phyloP scores from a whole-genome alignment of 2,797 vertebrate genomes.

The Sebastiscus tertius region DNA sequence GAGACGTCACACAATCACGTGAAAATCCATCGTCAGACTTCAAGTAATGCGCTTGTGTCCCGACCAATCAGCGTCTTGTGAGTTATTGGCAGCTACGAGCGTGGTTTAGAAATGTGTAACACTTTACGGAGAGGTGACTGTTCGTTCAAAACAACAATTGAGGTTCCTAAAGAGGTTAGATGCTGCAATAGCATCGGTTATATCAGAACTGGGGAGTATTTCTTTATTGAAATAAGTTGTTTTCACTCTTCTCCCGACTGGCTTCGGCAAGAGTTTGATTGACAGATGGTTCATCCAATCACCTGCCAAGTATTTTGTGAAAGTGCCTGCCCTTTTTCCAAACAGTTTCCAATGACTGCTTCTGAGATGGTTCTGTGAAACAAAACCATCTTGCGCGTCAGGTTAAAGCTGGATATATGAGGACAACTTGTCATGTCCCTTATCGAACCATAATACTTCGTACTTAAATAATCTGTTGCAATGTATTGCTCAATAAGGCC shows the following conservation, averaged over 20 bases:
- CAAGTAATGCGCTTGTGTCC: not conserved
- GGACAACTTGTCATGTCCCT: not conserved
- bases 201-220: not conserved
- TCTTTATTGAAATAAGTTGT: too few relatives aligned
- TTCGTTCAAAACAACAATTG: too few relatives aligned
- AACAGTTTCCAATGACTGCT: not conserved
- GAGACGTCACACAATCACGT: not conserved
- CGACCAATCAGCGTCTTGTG: too few relatives aligned
- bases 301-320: not conserved
- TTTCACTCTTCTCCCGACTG: too few relatives aligned
- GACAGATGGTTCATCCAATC: not conserved
- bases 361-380: too few relatives aligned
- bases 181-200: not conserved
- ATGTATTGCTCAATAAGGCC: too few relatives aligned
- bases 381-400: not conserved
- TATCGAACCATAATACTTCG: too few relatives aligned
- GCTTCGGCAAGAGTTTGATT: accelerated
- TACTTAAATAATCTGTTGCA: too few relatives aligned
- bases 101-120: not conserved
- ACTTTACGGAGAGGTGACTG: too few relatives aligned
- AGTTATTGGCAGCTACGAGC: not conserved
- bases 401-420: not conserved
- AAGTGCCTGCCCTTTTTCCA: not conserved
- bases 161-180: accelerated
- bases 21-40: not conserved